Evolutionary conservation across 2,797 vertebrate genomes (phyloP), one percentile per base, ranked within the genome.

Genomic region (Pangasius djambal): DNA sequence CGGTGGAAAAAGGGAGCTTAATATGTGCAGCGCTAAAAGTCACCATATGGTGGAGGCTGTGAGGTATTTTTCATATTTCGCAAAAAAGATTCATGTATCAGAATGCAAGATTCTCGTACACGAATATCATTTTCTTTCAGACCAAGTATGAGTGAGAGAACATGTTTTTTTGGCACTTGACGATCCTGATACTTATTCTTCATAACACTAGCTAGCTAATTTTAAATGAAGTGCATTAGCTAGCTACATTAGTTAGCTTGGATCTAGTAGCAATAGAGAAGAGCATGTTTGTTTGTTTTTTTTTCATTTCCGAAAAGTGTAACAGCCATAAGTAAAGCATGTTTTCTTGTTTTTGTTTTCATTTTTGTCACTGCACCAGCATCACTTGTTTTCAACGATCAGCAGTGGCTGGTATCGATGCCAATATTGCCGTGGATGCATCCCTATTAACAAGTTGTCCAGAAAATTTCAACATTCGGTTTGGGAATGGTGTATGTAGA

Each of bases 11-110:
- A 94, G 94, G 87, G 88, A 50, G 88, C 93, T 91, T 88, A 89
- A 93, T 90, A 89, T 92, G 90, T 91, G 90, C 74, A 86, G 86
- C 84, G 77, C 87, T 70, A 88, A 92, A 92, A 93, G 94, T 94
- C 94, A 90, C 94, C 94, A 92, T 89, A 34, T 87, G 78, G 92
- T 94, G 86, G 84, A 92, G 91, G 86, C 25, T 31, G 72, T 69
- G 65, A 89, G 86, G 55, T 86, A 88, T 74, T 90, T 92, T 89
- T 92, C 89, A 93, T 93, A 91, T 91, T 92, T 89, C 31, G 20
- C 18, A 61, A 82, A 37, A 25, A 82, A 20, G 91, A 63, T 63
- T 44, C 2, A 18, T 48, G 15, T 15, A 44, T 16, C 37, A 9
- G 37, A 48, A 83, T 48, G 37, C 22, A 44, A 44, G 79, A 44